These are phyloP conservation scores for Leuciscus waleckii DNA, from an alignment of 2,797 vertebrate species.

Conservation along the genomic window DNA sequence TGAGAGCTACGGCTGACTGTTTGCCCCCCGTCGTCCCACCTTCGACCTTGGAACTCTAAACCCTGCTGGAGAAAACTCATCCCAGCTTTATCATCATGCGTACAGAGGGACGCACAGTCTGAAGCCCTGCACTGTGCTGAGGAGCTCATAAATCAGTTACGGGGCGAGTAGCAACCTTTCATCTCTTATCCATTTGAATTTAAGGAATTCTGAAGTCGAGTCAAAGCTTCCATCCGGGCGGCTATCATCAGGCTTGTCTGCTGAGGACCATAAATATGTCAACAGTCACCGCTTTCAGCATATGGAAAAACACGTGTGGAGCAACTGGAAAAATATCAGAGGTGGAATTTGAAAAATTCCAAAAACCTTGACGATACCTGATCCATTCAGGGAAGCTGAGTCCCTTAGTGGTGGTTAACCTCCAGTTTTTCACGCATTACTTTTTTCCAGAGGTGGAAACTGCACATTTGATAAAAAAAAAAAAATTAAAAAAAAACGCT, in stretches of 20 bases:
- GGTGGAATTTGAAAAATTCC: neutral
- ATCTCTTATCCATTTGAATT: constrained; percentile 43
- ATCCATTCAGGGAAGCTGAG: neutral
- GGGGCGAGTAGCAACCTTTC: constrained; percentile 21
- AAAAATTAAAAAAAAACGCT: neutral
- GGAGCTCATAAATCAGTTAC: constrained; percentile 48
- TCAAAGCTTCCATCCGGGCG: neutral
- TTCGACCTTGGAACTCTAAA: constrained; percentile 53
- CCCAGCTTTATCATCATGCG: constrained; percentile 31
- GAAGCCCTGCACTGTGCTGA: neutral
- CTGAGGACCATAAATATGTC: constrained; percentile 37
- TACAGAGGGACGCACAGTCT: constrained; percentile 16
- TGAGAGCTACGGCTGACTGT: neutral
- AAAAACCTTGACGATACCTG: neutral
- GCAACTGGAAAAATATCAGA: constrained; percentile 23
- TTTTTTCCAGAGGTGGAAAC: neutral
- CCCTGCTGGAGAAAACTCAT: constrained; percentile 32
- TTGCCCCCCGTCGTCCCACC: constrained; percentile 27
- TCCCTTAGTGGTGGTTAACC: neutral
- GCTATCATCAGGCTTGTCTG: constrained; percentile 14
- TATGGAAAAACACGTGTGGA: constrained; percentile 32
- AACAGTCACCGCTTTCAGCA: neutral
- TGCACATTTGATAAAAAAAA: neutral
- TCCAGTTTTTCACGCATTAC: neutral
- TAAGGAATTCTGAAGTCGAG: constrained; percentile 28